These are phyloP conservation scores for Euthynnus affinis DNA, from an alignment of 2,797 vertebrate genomes.

Conservation along the genomic window DNA sequence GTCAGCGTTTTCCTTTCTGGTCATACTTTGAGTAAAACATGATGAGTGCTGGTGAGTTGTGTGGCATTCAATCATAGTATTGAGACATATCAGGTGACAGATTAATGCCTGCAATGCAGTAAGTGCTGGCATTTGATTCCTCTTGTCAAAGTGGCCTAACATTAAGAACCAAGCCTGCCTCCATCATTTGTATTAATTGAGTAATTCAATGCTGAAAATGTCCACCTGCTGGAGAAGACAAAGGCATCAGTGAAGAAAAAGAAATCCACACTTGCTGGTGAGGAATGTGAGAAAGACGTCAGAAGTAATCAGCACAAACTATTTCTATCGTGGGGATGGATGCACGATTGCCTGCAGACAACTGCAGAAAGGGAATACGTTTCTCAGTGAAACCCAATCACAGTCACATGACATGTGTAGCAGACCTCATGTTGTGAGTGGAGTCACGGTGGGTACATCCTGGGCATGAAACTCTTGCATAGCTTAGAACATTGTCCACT, in stretches of 20 bases:
- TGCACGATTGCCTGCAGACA: slow-evolving; percentile 59
- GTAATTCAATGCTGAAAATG: neutral
- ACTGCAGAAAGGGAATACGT: slow-evolving; percentile 66
- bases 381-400: slow-evolving; percentile 77
- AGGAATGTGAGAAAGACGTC: slow-evolving; percentile 38
- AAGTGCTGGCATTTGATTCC: slow-evolving; percentile 9
- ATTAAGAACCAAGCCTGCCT: neutral
- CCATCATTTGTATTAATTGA: neutral
- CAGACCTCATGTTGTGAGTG: slow-evolving; percentile 46
- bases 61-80: slow-evolving; percentile 10
- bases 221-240: slow-evolving; percentile 3
- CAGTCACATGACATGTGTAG: slow-evolving; percentile 54
- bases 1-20: slow-evolving; percentile 46
- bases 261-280: neutral
- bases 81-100: slow-evolving; percentile 22
- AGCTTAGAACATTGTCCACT: slow-evolving; percentile 49
- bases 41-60: slow-evolving; percentile 33
- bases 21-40: slow-evolving; percentile 24
- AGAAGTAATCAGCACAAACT: slow-evolving; percentile 43
- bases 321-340: slow-evolving; percentile 42
- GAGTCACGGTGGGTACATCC: slow-evolving; percentile 15
- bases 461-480: slow-evolving; percentile 21
- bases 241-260: neutral
- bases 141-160: slow-evolving; percentile 13
- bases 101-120: slow-evolving; percentile 11